A percentile compares a stretch with the other conserved stretches of the same genome.
Conservation (phyloP, 2,113 vertebrate species). For the Rhodinocichla rosea region DNA sequence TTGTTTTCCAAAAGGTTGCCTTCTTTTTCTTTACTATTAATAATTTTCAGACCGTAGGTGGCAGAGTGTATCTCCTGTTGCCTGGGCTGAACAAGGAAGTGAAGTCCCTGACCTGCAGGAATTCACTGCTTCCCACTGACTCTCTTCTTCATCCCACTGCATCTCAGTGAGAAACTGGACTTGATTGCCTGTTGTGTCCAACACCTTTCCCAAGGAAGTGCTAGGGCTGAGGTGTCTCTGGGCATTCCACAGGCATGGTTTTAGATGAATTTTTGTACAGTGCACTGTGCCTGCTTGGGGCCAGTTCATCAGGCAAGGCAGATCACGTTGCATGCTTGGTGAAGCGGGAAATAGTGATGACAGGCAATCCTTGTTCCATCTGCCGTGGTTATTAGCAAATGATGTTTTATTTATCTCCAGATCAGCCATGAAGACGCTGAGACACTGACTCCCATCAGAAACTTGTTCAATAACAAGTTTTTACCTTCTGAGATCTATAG, state of each 20-base stretch:
- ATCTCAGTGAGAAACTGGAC: neutral
- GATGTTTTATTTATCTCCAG: conserved; percentile 58
- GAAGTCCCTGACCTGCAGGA: neutral
- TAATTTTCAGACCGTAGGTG: neutral
- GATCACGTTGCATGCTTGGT: conserved; percentile 44
- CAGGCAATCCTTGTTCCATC: conserved; percentile 51
- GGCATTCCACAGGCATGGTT: neutral
- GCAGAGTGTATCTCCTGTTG: neutral
- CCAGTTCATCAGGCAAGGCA: conserved; percentile 17
- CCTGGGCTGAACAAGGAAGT: neutral
- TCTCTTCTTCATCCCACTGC: neutral
- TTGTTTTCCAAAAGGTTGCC: neutral
- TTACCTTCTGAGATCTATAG: neutral
- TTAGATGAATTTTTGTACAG: neutral
- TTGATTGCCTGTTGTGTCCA: neutral
- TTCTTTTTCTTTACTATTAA: neutral
- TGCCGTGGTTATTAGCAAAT: conserved; percentile 50
- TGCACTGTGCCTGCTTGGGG: neutral
- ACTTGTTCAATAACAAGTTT: neutral
- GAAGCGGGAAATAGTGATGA: conserved; percentile 30
- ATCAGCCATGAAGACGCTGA: neutral
- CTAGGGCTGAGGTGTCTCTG: neutral
- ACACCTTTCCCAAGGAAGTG: neutral
- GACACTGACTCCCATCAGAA: neutral
- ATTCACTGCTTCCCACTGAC: neutral